These are phyloP conservation scores for Coecobrya sp. DNA, from an alignment of 2,888 invertebrate species.

Conservation along the genomic window DNA sequence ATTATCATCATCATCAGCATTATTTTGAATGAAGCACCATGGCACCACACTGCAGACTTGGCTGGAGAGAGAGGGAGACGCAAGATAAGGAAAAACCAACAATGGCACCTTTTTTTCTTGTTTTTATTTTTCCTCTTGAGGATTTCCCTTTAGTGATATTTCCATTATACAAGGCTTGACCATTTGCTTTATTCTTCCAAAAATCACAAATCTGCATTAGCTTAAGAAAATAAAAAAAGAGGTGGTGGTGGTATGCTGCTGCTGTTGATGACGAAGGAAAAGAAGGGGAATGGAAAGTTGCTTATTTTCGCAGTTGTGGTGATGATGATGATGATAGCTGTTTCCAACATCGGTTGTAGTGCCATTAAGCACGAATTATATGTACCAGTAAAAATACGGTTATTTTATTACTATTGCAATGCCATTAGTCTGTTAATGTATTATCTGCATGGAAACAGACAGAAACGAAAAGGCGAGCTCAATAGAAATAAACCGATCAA, in stretches of 20 bases:
- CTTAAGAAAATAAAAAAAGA: slow-evolving; percentile 69
- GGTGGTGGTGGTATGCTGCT: background rate
- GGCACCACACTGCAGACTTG: background rate
- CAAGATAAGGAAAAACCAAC: slow-evolving; percentile 19
- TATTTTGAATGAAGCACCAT: slow-evolving; percentile 30
- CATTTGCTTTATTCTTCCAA: slow-evolving; percentile 60
- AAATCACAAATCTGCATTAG: slow-evolving; percentile 75
- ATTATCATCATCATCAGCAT: slow-evolving; percentile 16
- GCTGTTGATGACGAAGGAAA: background rate
- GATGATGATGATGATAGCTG: background rate
- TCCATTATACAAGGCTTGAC: slow-evolving; percentile 68
- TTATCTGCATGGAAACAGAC: slow-evolving; percentile 55
- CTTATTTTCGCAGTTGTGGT: slow-evolving; percentile 47
- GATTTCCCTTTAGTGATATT: slow-evolving; percentile 8
- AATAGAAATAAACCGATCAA: background rate
- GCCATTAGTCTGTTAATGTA: slow-evolving; percentile 52
- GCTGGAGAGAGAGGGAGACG: background rate
- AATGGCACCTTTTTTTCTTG: slow-evolving; percentile 47
- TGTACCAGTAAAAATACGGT: slow-evolving; percentile 60
- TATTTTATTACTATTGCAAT: slow-evolving; percentile 60
- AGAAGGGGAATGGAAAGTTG: background rate
- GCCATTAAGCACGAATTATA: slow-evolving; percentile 59
- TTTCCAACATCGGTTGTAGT: background rate
- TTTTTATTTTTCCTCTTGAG: slow-evolving; percentile 51
- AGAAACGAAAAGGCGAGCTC: background rate